Evolutionary conservation across 2,113 vertebrate species (phyloP).

Genomic region (Eulemur macaco): DNA sequence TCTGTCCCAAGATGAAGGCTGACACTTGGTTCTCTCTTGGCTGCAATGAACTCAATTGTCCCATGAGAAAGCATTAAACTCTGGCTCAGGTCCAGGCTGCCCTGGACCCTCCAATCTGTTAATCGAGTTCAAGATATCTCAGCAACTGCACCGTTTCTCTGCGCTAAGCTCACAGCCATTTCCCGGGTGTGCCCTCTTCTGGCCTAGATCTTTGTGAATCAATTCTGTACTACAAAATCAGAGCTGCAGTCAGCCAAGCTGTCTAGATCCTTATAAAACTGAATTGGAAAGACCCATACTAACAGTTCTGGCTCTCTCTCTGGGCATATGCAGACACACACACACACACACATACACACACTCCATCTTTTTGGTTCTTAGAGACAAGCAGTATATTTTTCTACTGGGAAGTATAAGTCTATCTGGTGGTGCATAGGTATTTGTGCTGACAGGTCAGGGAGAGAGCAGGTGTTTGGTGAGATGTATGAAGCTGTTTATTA

Average conservation of each 20-base stretch:
- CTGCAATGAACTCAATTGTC: not conserved
- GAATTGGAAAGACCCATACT: not conserved
- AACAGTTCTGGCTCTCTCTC: not conserved
- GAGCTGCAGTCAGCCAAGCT: not conserved
- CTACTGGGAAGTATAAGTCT: conserved; percentile 7
- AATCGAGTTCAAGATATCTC: not conserved
- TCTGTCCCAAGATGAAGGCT: not conserved
- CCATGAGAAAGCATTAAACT: not conserved
- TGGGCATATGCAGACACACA: not conserved
- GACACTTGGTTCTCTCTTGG: not conserved
- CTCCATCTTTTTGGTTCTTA: not conserved
- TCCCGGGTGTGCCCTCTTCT: not conserved
- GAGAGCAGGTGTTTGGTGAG: conserved; percentile 24
- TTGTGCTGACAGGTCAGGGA: conserved; percentile 38
- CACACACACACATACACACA: not conserved
- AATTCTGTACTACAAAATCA: conserved; percentile 25
- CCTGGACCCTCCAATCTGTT: not conserved
- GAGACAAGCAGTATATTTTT: not conserved
- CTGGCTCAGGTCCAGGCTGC: not conserved
- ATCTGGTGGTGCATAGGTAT: not conserved
- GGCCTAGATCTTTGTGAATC: conserved; percentile 2
- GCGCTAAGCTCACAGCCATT: not conserved
- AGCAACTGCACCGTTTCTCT: not conserved
- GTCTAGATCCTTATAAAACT: conserved; percentile 36
- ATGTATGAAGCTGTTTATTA: conserved; percentile 15